A percentile compares a stretch with the other conserved stretches of the same genome.
These are phyloP conservation scores for Ammodramus savannarum DNA, from an alignment of 2,113 vertebrate species.

Conservation along the genomic window DNA sequence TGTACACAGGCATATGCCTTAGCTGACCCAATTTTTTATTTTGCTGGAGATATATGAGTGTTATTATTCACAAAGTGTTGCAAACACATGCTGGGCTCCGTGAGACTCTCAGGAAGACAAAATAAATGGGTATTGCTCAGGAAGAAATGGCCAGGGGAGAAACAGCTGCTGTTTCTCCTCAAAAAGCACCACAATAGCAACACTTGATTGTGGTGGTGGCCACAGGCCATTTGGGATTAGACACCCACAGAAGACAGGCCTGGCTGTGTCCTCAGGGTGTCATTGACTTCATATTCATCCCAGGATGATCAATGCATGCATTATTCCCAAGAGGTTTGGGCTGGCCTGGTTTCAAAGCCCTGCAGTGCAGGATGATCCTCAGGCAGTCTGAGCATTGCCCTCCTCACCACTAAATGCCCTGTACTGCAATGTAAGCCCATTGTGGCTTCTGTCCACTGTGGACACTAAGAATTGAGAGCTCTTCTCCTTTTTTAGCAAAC, in stretches of 20 bases:
- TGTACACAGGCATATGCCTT: neutral
- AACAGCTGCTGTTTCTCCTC: neutral
- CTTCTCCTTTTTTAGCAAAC: neutral
- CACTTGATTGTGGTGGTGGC: neutral
- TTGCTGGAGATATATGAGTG: neutral
- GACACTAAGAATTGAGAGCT: neutral
- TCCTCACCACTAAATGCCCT: neutral
- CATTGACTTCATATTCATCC: neutral
- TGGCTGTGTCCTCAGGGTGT: neutral
- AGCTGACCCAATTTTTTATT: constrained; percentile 39
- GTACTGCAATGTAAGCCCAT: neutral
- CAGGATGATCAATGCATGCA: neutral
- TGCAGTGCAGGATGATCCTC: neutral
- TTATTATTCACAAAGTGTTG: constrained; percentile 48
- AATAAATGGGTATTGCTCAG: constrained; percentile 17
- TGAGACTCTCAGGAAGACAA: constrained; percentile 15
- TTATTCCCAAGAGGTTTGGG: neutral
- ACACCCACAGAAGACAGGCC: neutral
- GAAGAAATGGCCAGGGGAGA: constrained; percentile 17
- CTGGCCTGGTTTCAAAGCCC: neutral
- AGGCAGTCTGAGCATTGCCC: neutral
- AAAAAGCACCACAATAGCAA: neutral
- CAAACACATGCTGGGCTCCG: constrained; percentile 26
- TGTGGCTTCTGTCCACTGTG: neutral
- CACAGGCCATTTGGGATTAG: neutral